phyloP scores from a whole-genome alignment of 1,140 invertebrate species.

The Semibalanus balanoides region DNA sequence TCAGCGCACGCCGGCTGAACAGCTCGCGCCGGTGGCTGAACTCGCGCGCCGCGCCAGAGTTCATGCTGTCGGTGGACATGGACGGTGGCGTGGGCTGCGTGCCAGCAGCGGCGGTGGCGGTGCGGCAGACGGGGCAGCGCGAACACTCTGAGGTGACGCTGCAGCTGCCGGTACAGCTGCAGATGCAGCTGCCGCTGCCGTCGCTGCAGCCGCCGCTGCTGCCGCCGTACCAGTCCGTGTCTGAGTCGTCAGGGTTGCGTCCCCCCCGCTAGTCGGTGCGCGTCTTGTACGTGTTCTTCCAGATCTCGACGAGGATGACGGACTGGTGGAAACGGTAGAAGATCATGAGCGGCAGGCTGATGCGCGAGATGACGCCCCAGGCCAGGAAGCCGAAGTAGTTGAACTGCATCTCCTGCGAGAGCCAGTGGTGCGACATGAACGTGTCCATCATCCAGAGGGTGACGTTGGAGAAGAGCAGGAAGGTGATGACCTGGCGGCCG shows the following conservation, averaged over 20 bases:
- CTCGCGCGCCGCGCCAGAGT: background rate
- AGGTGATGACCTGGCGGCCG: slow-evolving; percentile 48
- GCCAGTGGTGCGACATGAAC: slow-evolving; percentile 46
- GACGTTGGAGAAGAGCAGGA: slow-evolving; percentile 49
- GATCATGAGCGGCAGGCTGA: slow-evolving; percentile 47
- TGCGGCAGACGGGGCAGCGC: background rate
- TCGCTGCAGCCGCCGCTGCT: slow-evolving; percentile 2
- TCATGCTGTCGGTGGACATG: background rate
- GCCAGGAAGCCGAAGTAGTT: slow-evolving; percentile 47
- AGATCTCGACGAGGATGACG: slow-evolving; percentile 49
- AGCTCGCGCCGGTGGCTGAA: background rate
- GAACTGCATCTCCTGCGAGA: slow-evolving; percentile 41
- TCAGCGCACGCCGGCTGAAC: background rate
- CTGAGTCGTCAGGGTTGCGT: slow-evolving; percentile 23
- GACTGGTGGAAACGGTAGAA: slow-evolving; percentile 56
- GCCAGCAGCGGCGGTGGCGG: background rate
- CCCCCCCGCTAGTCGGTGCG: slow-evolving; percentile 20
- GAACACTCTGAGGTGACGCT: background rate
- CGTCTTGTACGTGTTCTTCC: slow-evolving; percentile 43
- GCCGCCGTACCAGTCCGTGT: background rate
- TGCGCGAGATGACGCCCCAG: slow-evolving; percentile 49
- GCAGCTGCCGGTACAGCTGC: background rate
- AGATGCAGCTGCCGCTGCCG: background rate
- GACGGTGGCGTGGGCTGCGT: background rate
- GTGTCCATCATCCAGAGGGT: slow-evolving; percentile 53